phyloP scores from a whole-genome alignment of 2,797 vertebrate genomes.

The Chelmon rostratus region DNA sequence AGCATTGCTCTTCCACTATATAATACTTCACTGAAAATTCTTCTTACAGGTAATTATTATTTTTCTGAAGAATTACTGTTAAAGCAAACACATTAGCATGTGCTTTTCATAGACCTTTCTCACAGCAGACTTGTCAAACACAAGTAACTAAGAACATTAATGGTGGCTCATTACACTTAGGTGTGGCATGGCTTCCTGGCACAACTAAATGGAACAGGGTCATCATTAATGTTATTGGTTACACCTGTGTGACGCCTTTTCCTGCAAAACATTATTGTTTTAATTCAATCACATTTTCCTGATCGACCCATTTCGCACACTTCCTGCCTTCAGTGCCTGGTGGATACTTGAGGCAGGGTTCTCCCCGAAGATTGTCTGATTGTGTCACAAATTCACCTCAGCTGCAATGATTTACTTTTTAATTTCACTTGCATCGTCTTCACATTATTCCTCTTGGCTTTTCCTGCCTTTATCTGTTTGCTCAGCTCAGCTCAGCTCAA shows the following conservation, averaged over 20 bases:
- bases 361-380: not conserved
- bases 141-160: not conserved
- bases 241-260: slow-evolving; percentile 14
- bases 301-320: not conserved
- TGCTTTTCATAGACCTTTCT: not conserved
- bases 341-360: not conserved
- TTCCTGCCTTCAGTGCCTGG: not conserved
- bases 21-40: too few species aligned
- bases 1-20: too few species aligned
- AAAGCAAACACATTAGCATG: not conserved
- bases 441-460: not conserved
- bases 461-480: not conserved
- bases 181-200: not conserved
- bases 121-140: not conserved
- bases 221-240: slow-evolving; percentile 29
- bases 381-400: not conserved
- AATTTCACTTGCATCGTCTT: not conserved
- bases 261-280: not conserved
- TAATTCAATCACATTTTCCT: slow-evolving; percentile 5
- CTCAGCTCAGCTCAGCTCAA: slow-evolving; percentile 27
- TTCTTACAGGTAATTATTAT: too few species aligned
- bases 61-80: too few species aligned
- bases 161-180: not conserved
- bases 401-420: slow-evolving; percentile 7
- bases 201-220: slow-evolving; percentile 5